A percentile compares a stretch with the other conserved stretches of the same genome.
Evolutionary conservation across 2,888 invertebrate genomes (phyloP).

Genomic region (Strigamia transsilvanica): DNA sequence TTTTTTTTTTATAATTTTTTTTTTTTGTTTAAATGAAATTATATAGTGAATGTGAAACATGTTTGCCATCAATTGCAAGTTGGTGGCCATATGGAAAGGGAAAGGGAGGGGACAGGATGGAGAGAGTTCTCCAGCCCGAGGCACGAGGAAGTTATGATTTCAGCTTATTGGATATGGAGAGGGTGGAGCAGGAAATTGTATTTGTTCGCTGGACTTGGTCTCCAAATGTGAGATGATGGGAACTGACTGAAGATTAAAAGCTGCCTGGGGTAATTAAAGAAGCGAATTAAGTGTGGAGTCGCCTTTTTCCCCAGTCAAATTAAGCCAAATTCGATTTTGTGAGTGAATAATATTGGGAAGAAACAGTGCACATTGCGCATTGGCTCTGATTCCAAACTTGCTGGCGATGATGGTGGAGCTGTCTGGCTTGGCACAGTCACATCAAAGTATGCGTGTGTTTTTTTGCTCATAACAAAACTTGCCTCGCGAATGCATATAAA

Average conservation of each 20-base stretch:
- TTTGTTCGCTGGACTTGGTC: conserved; percentile 35
- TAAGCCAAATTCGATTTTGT: no score
- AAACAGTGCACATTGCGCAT: no score
- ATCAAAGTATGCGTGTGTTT: background rate
- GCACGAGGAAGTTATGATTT: conserved; percentile 39
- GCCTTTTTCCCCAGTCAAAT: background rate
- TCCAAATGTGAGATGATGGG: conserved; percentile 25
- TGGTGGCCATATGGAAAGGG: background rate
- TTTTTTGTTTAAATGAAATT: conserved; percentile 12
- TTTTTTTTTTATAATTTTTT: background rate
- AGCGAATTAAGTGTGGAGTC: background rate
- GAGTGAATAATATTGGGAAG: no score
- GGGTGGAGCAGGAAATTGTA: conserved; percentile 35
- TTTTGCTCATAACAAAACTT: conserved; percentile 5
- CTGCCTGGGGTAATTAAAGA: conserved; percentile 30
- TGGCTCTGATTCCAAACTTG: background rate
- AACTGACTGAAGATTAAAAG: conserved; percentile 33
- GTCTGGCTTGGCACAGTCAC: conserved; percentile 17
- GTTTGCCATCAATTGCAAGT: background rate
- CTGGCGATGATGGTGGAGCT: conserved; percentile 3
- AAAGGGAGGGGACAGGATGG: background rate
- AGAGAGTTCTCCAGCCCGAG: background rate
- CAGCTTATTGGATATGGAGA: conserved; percentile 28
- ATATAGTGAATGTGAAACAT: background rate
- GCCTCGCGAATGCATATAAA: conserved; percentile 7